Percentiles rank a stretch among this genome's conserved stretches.
These are phyloP conservation scores for Brachirus orientalis DNA, from an alignment of 2,113 vertebrate species.

Conservation along the genomic window DNA sequence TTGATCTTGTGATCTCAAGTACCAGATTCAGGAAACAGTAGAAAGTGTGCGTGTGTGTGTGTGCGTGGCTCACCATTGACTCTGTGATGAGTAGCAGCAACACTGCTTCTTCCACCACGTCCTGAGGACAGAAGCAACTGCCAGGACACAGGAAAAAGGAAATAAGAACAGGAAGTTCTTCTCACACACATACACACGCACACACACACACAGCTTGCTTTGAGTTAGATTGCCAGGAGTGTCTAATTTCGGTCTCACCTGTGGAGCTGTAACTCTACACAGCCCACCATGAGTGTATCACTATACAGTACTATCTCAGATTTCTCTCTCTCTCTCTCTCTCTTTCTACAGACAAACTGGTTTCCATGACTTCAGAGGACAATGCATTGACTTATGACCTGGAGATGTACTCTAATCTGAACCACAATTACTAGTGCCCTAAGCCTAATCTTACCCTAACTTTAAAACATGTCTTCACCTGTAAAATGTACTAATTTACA, in stretches of 20 bases:
- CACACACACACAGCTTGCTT: conserved; percentile 15
- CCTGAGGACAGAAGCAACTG: conserved; percentile 96
- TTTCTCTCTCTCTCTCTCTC: conserved; percentile 33
- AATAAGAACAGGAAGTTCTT: conserved; percentile 64
- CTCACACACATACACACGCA: conserved; percentile 25
- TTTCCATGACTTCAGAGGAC: too few species aligned
- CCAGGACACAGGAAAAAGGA: conserved; percentile 76
- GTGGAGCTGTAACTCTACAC: conserved; percentile 71
- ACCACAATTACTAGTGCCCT: too few species aligned
- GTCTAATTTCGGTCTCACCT: conserved; percentile 70
- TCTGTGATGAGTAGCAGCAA: conserved; percentile 95
- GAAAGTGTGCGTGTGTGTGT: conserved; percentile 17
- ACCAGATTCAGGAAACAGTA: not conserved
- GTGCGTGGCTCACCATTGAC: conserved; percentile 92
- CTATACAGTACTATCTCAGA: conserved; percentile 56
- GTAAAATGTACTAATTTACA: too few species aligned
- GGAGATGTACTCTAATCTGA: too few species aligned
- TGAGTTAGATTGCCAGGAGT: conserved; percentile 28
- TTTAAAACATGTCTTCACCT: too few species aligned
- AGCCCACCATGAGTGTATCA: conserved; percentile 58
- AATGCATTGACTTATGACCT: too few species aligned
- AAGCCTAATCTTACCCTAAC: too few species aligned
- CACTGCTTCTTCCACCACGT: conserved; percentile 97
- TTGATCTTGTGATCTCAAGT: not conserved
- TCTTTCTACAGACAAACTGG: too few species aligned